These are phyloP conservation scores for Manduca sexta DNA, from an alignment of 1,140 invertebrate genomes.

Conservation along the genomic window DNA sequence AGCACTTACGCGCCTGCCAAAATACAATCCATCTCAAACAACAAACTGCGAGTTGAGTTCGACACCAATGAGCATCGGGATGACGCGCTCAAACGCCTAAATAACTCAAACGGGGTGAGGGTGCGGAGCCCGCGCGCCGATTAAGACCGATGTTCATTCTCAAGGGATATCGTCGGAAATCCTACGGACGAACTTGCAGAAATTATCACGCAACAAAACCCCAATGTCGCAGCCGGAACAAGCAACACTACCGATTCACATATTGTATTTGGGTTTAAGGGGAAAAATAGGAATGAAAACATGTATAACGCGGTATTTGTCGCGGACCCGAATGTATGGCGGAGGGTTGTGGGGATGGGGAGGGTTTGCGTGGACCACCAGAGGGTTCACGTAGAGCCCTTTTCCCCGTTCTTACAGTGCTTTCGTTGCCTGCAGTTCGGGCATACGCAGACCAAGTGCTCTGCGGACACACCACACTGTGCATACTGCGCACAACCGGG, in stretches of 20 bases:
- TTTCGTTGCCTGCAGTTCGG: no score
- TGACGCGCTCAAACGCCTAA: background rate
- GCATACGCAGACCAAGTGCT: no score
- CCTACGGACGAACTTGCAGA: background rate
- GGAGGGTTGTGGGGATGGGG: background rate
- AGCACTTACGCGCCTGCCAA: background rate
- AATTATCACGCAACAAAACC: background rate
- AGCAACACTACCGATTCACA: background rate
- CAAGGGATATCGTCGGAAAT: background rate
- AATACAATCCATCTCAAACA: background rate
- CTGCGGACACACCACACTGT: no score
- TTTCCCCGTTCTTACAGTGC: background rate
- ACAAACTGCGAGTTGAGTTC: background rate
- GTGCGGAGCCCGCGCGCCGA: background rate
- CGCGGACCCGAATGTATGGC: background rate
- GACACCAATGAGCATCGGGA: background rate
- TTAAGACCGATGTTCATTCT: background rate
- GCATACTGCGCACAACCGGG: no score
- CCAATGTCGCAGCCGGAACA: background rate
- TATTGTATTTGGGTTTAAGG: background rate
- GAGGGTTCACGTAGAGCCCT: background rate
- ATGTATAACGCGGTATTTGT: background rate
- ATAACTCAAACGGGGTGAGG: background rate
- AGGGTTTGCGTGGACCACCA: background rate
- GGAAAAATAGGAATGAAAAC: background rate